Evolutionary conservation across 2,888 invertebrate species (phyloP).

Genomic region (Phrixothrix hirtus): DNA sequence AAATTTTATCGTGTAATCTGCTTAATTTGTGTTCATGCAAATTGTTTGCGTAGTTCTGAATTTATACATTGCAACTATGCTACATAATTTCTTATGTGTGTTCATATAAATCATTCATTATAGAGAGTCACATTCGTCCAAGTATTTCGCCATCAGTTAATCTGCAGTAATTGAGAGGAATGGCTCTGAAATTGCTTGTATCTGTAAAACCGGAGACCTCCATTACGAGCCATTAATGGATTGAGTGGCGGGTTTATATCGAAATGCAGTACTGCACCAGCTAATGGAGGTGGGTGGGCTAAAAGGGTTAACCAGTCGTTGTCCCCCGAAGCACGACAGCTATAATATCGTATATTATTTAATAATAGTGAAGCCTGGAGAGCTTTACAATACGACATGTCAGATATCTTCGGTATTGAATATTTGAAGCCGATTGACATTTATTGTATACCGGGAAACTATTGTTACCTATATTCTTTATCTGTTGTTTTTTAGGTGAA

Average conservation of each 20-base stretch:
- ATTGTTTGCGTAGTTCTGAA: no score
- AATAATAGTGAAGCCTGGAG: constrained; percentile 3
- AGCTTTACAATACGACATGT: constrained; percentile 6
- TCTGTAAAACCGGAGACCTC: constrained; percentile 52
- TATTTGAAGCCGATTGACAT: constrained; percentile 9
- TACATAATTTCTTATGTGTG: no score
- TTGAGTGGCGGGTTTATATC: constrained; percentile 49
- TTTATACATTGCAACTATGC: no score
- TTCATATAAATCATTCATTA: not conserved
- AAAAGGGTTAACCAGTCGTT: constrained; percentile 36
- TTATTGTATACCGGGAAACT: no score
- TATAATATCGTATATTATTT: constrained; percentile 34
- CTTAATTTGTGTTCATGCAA: no score
- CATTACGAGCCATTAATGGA: constrained; percentile 54
- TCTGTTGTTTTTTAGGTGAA: no score
- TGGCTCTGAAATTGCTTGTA: constrained; percentile 52
- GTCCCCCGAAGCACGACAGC: constrained; percentile 27
- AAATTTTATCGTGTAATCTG: no score
- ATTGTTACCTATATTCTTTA: no score
- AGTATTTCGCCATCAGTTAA: constrained; percentile 43
- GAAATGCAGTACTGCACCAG: constrained; percentile 36
- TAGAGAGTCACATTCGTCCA: constrained; percentile 28
- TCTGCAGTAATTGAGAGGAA: constrained; percentile 53
- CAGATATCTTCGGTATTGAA: constrained; percentile 12
- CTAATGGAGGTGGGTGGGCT: constrained; percentile 35